These are phyloP conservation scores for Amblyopsis rosae DNA, from an alignment of 2,113 vertebrate species.

Conservation along the genomic window DNA sequence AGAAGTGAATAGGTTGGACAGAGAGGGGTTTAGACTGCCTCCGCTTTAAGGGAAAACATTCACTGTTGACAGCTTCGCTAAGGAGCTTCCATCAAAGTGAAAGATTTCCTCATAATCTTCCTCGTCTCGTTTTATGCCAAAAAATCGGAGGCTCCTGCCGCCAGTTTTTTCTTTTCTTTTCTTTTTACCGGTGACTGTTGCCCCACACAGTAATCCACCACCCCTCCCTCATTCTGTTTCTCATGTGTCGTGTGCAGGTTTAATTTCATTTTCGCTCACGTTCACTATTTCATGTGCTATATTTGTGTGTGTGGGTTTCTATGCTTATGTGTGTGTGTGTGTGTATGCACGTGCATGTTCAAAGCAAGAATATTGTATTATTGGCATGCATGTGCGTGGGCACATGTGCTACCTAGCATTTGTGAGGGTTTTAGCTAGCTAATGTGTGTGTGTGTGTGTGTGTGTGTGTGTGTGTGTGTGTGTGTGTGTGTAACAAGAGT, in stretches of 20 bases:
- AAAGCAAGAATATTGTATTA: background rate
- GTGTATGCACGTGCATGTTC: background rate
- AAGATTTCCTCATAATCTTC: conserved; percentile 51
- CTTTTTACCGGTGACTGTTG: conserved; percentile 6
- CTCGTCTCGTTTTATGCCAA: conserved; percentile 33
- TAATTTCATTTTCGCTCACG: conserved; percentile 10
- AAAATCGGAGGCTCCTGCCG: conserved; percentile 28
- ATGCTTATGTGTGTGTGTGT: conserved; percentile 8
- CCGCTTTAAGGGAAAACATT: conserved; percentile 42
- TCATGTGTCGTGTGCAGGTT: conserved; percentile 1
- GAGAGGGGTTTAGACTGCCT: conserved; percentile 20
- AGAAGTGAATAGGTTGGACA: background rate
- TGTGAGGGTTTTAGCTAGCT: background rate
- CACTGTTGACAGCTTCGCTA: conserved; percentile 51
- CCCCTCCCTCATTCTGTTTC: background rate
- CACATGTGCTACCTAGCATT: background rate
- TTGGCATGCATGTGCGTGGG: background rate
- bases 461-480: conserved; percentile 7
- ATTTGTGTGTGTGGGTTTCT: conserved; percentile 6
- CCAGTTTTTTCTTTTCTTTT: conserved; percentile 4
- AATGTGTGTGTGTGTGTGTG: background rate
- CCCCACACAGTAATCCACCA: conserved; percentile 32
- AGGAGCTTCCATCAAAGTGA: conserved; percentile 58
- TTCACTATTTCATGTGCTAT: conserved; percentile 21
- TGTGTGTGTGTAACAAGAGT: conserved; percentile 2